Conservation (phyloP, 2,888 invertebrate genomes). For the Ctena decussata region DNA sequence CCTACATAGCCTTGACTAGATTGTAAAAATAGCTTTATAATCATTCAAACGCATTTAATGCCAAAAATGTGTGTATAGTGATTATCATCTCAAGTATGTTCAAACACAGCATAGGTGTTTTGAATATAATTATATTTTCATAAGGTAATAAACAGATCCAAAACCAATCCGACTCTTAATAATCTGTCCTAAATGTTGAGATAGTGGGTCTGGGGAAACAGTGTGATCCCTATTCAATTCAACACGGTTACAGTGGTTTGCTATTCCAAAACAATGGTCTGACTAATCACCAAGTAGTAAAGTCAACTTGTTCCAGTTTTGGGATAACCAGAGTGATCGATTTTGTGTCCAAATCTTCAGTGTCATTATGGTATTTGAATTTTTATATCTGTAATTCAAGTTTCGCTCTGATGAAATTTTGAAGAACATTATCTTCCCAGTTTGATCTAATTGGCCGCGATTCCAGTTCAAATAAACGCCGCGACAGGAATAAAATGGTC, state of each 20-base stretch:
- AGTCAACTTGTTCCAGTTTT: no score
- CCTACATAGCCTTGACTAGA: background rate
- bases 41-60: constrained; percentile 2
- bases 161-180: background rate
- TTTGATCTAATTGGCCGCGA: background rate
- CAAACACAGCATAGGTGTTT: background rate
- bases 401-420: background rate
- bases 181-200: background rate
- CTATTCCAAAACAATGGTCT: no score
- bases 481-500: background rate
- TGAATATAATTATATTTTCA: background rate
- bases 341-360: no score
- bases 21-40: background rate
- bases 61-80: background rate
- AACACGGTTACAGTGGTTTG: no score
- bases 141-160: background rate
- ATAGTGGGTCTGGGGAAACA: no score
- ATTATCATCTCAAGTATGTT: background rate
- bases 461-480: background rate
- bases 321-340: no score
- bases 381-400: background rate
- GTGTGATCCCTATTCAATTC: no score
- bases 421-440: background rate
- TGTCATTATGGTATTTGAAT: no score
- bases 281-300: no score